Percentiles rank a stretch among this genome's conserved stretches.
Evolutionary conservation across 2,113 vertebrate species (phyloP).

Genomic region (Holacanthus passer): DNA sequence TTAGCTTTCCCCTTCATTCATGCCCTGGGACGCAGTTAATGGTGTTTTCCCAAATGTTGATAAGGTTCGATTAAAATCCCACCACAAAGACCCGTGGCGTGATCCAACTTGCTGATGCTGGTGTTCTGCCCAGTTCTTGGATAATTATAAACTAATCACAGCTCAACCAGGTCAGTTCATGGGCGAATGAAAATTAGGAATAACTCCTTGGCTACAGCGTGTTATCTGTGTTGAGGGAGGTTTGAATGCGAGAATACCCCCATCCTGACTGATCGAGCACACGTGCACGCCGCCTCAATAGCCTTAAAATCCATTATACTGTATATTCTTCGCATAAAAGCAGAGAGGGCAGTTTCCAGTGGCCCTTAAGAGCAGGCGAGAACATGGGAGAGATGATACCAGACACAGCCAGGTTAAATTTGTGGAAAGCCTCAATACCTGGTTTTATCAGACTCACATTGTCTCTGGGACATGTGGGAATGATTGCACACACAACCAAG

Average conservation of each 20-base stretch:
- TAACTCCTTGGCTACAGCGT: conserved; percentile 30
- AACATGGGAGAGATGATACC: conserved; percentile 8
- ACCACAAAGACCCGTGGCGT: conserved; percentile 16
- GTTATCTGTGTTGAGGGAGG: conserved; percentile 29
- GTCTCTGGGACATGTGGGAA: neutral
- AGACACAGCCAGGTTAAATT: conserved; percentile 18
- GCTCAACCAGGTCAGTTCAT: conserved; percentile 34
- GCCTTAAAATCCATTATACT: conserved; percentile 5
- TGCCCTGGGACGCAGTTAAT: conserved; percentile 15
- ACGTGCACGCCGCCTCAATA: neutral
- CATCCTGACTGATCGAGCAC: conserved; percentile 7
- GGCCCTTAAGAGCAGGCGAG: conserved; percentile 4
- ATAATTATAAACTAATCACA: conserved; percentile 59
- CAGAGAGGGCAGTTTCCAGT: neutral
- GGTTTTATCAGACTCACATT: conserved; percentile 1
- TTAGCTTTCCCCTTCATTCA: neutral
- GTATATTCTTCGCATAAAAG: conserved; percentile 7
- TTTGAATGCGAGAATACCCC: conserved; percentile 22
- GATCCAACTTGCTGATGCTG: conserved; percentile 38
- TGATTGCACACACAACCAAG: neutral
- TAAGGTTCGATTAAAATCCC: conserved; percentile 33
- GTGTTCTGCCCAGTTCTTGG: conserved; percentile 31
- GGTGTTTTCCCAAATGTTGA: conserved; percentile 27
- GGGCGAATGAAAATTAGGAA: conserved; percentile 46
- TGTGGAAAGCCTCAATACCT: neutral